Evolutionary conservation across 1,140 invertebrate species (phyloP).

Genomic region (Probaryconus sp.): DNA sequence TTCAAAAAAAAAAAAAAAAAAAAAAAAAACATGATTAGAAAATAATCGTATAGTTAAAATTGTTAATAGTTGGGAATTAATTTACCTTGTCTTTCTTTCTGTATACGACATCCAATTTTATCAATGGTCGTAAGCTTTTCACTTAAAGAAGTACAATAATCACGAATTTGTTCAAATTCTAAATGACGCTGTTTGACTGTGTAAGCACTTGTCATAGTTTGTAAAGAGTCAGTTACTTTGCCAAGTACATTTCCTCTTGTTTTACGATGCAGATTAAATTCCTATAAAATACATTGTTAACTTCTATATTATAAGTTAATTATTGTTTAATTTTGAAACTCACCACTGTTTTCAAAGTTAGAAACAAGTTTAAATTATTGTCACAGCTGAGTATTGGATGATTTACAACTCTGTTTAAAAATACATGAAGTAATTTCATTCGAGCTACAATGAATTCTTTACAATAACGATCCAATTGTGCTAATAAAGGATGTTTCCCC

Average conservation of each 20-base stretch:
- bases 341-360: slow-evolving; percentile 84
- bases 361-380: slow-evolving; percentile 83
- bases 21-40: background rate
- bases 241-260: slow-evolving; percentile 80
- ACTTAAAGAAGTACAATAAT: slow-evolving; percentile 82
- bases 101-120: slow-evolving; percentile 82
- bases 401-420: slow-evolving; percentile 82
- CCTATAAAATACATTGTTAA: slow-evolving; percentile 73
- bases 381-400: slow-evolving; percentile 87
- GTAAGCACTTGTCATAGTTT: slow-evolving; percentile 80
- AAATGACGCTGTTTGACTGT: slow-evolving; percentile 81
- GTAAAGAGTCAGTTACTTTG: slow-evolving; percentile 81
- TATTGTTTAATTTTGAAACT: slow-evolving; percentile 16
- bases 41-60: background rate
- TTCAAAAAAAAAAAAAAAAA: background rate
- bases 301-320: background rate
- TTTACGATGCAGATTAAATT: slow-evolving; percentile 83
- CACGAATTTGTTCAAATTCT: slow-evolving; percentile 83
- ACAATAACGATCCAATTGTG: slow-evolving; percentile 86
- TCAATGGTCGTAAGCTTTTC: slow-evolving; percentile 84
- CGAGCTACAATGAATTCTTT: slow-evolving; percentile 85
- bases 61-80: too few relatives aligned
- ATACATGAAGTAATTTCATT: slow-evolving; percentile 85
- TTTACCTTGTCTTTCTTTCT: slow-evolving; percentile 84
- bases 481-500: slow-evolving; percentile 84